Conservation (phyloP, 2,797 vertebrate species). For the Botia kubotai region DNA sequence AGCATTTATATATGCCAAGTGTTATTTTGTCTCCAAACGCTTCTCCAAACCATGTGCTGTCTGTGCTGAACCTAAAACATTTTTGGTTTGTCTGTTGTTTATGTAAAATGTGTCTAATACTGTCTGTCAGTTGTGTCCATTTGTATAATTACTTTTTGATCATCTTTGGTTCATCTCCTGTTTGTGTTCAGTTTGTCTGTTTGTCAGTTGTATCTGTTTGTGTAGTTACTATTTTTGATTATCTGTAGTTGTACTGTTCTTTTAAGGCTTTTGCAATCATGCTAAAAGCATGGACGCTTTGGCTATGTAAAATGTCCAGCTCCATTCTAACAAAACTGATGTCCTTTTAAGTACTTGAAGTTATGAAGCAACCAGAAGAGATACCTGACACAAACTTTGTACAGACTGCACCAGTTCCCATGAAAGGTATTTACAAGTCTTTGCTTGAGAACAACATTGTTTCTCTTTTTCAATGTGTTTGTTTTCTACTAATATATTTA, state of each 20-base stretch:
- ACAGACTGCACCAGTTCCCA: constrained; percentile 48
- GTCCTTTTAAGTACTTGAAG: constrained; percentile 73
- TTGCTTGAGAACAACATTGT: constrained; percentile 17
- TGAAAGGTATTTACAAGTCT: constrained; percentile 66
- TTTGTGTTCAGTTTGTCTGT: constrained; percentile 17
- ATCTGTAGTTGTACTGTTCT: constrained; percentile 51
- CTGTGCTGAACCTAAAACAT: not conserved
- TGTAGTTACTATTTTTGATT: constrained; percentile 43
- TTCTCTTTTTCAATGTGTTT: constrained; percentile 1
- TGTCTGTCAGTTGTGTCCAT: not conserved
- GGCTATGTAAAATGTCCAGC: constrained; percentile 23
- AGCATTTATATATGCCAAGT: not conserved
- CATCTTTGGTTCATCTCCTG: constrained; percentile 9
- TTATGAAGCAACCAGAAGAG: constrained; percentile 62
- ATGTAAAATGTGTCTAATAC: not conserved
- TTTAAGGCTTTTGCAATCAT: constrained; percentile 68
- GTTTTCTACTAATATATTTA: not conserved
- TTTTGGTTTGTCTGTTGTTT: constrained; percentile 27
- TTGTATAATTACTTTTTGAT: not conserved
- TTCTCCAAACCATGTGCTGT: not conserved
- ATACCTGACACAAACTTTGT: constrained; percentile 57
- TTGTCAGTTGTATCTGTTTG: constrained; percentile 21
- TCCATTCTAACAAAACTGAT: constrained; percentile 63
- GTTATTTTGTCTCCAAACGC: not conserved
- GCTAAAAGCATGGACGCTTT: constrained; percentile 43